Conservation (phyloP, 2,113 vertebrate species). For the Thymallus thymallus region DNA sequence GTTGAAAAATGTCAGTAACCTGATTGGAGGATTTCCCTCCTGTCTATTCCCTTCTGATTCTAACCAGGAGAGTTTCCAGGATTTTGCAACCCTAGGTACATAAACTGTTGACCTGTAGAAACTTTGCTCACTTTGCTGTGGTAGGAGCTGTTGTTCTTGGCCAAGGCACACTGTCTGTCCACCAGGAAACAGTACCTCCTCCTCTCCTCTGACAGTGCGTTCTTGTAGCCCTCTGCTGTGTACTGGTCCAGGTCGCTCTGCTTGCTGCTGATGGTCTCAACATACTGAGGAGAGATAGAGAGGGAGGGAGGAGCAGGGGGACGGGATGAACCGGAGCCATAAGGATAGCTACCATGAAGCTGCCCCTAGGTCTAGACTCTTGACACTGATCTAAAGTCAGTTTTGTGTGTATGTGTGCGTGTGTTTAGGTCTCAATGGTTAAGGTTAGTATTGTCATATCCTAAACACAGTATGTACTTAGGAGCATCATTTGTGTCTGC, state of each 20-base stretch:
- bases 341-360: neutral
- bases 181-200: conserved; percentile 88
- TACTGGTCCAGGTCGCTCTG: conserved; percentile 83
- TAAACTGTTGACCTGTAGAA: neutral
- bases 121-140: conserved; percentile 80
- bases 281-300: conserved; percentile 69
- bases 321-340: neutral
- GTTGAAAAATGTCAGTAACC: too few species aligned
- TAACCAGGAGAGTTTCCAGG: too few species aligned
- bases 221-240: conserved; percentile 81
- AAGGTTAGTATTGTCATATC: too few species aligned
- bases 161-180: conserved; percentile 83
- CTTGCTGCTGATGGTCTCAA: conserved; percentile 85
- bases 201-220: conserved; percentile 81
- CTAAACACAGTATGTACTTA: too few species aligned
- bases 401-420: neutral
- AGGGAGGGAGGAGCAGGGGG: neutral
- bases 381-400: too few species aligned
- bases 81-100: too few species aligned
- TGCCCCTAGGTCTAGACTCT: neutral
- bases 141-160: conserved; percentile 78
- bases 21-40: too few species aligned
- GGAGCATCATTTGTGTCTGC: too few species aligned
- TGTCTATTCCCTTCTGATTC: too few species aligned
- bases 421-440: neutral